These are phyloP conservation scores for Phyllotis vaccarum DNA, from an alignment of 2,797 vertebrate genomes.

Conservation along the genomic window DNA sequence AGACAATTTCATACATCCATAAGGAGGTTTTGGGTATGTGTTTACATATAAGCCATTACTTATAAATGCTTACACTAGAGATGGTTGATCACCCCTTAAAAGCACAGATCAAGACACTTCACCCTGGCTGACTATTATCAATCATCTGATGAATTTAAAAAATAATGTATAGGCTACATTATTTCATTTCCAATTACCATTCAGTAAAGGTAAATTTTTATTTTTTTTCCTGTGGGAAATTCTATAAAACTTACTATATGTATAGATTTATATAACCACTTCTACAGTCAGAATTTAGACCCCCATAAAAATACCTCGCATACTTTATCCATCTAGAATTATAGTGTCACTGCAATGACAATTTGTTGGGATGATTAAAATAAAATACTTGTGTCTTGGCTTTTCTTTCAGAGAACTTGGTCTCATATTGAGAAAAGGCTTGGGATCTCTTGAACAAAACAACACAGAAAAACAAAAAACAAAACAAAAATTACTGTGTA, in stretches of 20 bases:
- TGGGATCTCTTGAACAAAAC: background rate
- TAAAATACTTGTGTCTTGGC: background rate
- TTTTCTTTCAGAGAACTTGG: background rate
- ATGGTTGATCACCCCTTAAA: background rate
- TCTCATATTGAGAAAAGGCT: background rate
- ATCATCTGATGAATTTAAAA: background rate
- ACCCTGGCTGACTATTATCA: background rate
- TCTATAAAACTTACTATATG: background rate
- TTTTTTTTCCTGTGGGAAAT: background rate
- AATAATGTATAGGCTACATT: background rate
- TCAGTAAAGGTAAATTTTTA: background rate
- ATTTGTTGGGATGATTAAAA: background rate
- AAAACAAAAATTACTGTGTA: background rate
- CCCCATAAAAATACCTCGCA: background rate
- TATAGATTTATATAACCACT: background rate
- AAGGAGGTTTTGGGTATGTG: fast-evolving
- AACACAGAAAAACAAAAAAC: background rate
- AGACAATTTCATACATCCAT: background rate
- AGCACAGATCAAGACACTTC: background rate
- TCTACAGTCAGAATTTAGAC: background rate
- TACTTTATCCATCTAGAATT: too few relatives aligned
- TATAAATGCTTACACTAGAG: background rate
- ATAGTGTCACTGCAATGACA: background rate
- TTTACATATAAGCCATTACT: background rate
- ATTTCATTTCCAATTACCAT: constrained; percentile 3